Base-by-base conservation (phyloP, 2,888 invertebrate genomes). In the Hypselothyrea guttata region DNA sequence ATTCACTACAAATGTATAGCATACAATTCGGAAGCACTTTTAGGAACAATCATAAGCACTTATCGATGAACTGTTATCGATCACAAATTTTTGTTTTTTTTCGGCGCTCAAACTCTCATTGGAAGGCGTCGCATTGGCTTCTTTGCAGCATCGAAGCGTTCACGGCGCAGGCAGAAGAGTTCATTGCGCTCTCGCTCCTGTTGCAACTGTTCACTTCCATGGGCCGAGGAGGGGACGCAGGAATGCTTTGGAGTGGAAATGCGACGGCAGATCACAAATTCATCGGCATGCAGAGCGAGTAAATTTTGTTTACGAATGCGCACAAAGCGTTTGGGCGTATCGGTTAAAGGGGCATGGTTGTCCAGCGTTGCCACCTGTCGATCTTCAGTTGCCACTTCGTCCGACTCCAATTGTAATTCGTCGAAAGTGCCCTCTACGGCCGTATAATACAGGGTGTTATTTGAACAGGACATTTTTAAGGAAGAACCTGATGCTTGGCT, bases 1-100 rank as follows among this genome's bases (percentile, higher is more conserved):
- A 38, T 46, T 52, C 46, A 49, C n/a, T n/a, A n/a, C n/a, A n/a
- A 57, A 40, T 38, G 18, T 54, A 69, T 53, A 58, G 76, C 57
- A 73, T 71, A 79, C 46, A 42, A 22, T 38, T 47, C 41, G 77
- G 77, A 81, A 77, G 77, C 81, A 64, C 74, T 65, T 48, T 11
- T 38, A 45, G 31, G 35, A 9, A 18, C 33, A 34, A 7, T n/a
- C 28, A 15, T 44, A 46, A n/a, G n/a, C n/a, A n/a, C n/a, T 37
- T 31, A 1, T 52, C 40, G 38, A 46, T 49, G 13, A n/a, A 31
- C 12, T 42, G 12, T 40, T 49, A 42, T 51, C 54, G 63, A 69
- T 48, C 55, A 67, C 51, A 51, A 4, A 3, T 22, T 4, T 1
- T 7, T 11, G 12, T 12, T 22, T 30, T 15, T 34, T 30, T 9